Evolutionary conservation across 2,797 vertebrate genomes (phyloP), one percentile per base, ranked within the genome.

Genomic region (Sebastolobus altivelis): DNA sequence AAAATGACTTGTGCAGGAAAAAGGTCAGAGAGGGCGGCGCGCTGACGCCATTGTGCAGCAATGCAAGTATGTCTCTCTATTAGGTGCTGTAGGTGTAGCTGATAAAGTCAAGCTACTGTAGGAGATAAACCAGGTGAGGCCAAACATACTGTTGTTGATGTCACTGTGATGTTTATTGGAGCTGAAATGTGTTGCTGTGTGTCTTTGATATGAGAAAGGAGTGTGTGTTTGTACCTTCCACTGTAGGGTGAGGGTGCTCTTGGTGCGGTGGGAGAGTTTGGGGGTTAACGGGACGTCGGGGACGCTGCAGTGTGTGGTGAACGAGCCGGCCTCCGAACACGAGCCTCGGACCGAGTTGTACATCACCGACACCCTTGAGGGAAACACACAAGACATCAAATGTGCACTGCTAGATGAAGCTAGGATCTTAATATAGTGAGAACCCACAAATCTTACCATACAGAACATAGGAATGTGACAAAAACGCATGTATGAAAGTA

Each of bases 301-400:
- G 43, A 95, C 93, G 80, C 97, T 96, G 96, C 97, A 97, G 93
- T 97, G 97, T 74, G 98, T 99, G 87, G 97, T 98, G 93, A 99
- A 99, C 56, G 95, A 96, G 58, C 95, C 93, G 0, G 96, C 96
- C 88, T 99, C 98, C 7, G 98, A 99, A 94, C 95, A 97, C 74
- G 95, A 96, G 87, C 97, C 98, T 89, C 97, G 97, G 46, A 97
- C 94, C 0, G 97, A 97, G 92, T 98, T 98, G 95, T 97, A 98
- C 88, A 93, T 89, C 31, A 97, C 97, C 6, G 95, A 96, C 69
- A 99, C 96, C 94, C 98, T 99, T 91, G 4, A 82, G 61, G 18
- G 76, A 54, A 27, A 78, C 2, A 68, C 11, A 71, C 8, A 25
- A 27, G 1, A 75, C 13, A 27, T 4, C 1, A 5, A 13, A 40